Conservation (phyloP, 2,888 invertebrate genomes). For the Parnassius mnemosyne region DNA sequence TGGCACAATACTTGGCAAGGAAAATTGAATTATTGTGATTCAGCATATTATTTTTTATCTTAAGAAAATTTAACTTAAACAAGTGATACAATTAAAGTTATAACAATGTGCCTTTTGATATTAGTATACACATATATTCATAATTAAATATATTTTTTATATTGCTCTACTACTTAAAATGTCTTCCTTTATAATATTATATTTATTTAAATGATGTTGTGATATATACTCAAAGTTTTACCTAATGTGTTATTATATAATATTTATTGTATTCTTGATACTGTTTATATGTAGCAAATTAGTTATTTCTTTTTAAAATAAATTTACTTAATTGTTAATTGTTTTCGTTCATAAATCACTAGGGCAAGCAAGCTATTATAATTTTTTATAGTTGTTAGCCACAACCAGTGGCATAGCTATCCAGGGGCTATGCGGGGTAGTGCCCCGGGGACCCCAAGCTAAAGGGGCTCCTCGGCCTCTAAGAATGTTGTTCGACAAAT, state of each 20-base stretch:
- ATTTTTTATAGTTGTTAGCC: no score
- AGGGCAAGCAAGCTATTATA: no score
- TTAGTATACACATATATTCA: slow-evolving; percentile 28
- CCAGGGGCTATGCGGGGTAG: no score
- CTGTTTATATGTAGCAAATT: slow-evolving; percentile 25
- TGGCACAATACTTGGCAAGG: no score
- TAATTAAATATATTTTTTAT: slow-evolving; percentile 34
- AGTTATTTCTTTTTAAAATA: slow-evolving; percentile 7
- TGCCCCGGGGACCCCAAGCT: no score
- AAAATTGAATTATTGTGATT: no score
- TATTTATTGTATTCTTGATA: slow-evolving; percentile 28
- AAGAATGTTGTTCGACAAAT: no score
- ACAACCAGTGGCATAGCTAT: no score
- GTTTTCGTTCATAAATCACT: no score
- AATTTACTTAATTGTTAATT: slow-evolving; percentile 4
- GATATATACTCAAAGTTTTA: slow-evolving; percentile 48
- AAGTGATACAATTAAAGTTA: slow-evolving; percentile 1
- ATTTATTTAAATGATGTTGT: slow-evolving; percentile 41
- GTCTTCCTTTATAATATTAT: slow-evolving; percentile 43
- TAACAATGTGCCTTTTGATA: slow-evolving; percentile 47
- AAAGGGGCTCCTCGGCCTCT: no score
- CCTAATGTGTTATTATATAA: slow-evolving; percentile 30
- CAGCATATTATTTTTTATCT: background rate
- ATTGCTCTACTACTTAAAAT: slow-evolving; percentile 35
- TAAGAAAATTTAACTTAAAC: background rate